Conservation (phyloP, 2,113 vertebrate genomes). For the Trochalopteron elliotii region DNA sequence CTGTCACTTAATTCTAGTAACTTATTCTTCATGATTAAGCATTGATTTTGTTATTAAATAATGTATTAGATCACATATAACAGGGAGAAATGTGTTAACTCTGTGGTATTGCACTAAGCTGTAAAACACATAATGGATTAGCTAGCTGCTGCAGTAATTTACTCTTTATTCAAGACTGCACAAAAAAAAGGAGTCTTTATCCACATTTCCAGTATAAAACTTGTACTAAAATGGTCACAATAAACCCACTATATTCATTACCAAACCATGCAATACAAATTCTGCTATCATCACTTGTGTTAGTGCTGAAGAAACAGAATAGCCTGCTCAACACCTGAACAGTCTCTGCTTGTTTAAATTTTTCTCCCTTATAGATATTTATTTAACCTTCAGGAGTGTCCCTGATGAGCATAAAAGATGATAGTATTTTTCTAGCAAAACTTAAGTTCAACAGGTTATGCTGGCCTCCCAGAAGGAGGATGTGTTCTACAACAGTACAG, state of each 20-base stretch:
- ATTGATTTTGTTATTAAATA: not conserved
- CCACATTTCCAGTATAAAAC: not conserved
- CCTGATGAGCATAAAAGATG: not conserved
- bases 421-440: not conserved
- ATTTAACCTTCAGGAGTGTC: not conserved
- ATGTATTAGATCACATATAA: not conserved
- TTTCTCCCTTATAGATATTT: not conserved
- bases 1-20: not conserved
- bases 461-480: not conserved
- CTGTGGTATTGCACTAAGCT: not conserved
- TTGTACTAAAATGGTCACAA: not conserved
- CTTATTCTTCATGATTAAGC: not conserved
- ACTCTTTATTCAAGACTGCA: not conserved
- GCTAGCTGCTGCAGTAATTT: not conserved
- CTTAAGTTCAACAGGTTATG: not conserved
- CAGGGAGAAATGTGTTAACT: not conserved
- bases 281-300: not conserved
- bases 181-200: not conserved
- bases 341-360: not conserved
- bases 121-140: not conserved
- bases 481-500: not conserved
- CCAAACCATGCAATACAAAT: not conserved
- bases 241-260: not conserved
- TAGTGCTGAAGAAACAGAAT: not conserved
- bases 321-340: not conserved